phyloP scores from a whole-genome alignment of 2,113 vertebrate genomes.

The Prolemur simus region DNA sequence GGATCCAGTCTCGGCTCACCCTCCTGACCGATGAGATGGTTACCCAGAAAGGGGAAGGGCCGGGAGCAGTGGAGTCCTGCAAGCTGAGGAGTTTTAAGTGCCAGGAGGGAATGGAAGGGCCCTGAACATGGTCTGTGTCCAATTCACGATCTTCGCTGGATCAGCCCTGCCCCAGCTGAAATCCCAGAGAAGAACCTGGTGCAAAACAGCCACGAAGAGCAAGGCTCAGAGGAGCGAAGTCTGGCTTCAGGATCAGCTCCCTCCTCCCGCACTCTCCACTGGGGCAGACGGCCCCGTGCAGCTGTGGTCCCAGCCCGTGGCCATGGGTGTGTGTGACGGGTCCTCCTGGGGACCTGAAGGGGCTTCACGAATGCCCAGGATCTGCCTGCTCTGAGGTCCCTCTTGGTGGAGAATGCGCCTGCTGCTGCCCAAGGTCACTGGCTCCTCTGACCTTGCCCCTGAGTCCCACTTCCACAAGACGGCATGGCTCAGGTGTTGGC shows the following conservation, averaged over 20 bases:
- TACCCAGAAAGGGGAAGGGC: background rate
- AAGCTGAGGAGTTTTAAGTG: background rate
- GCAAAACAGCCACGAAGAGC: background rate
- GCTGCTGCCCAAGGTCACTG: background rate
- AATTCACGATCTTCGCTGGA: no score
- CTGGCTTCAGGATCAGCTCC: background rate
- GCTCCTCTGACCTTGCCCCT: background rate
- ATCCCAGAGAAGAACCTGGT: background rate
- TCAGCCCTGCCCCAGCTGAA: background rate
- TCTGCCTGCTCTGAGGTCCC: background rate
- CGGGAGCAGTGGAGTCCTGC: background rate
- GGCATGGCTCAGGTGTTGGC: background rate
- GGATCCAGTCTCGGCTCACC: background rate
- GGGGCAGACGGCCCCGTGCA: accelerated
- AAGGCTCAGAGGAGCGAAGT: background rate
- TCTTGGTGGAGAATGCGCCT: accelerated
- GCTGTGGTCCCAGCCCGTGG: background rate
- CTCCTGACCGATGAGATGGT: background rate
- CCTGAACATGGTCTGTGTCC: background rate
- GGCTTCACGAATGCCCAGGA: accelerated
- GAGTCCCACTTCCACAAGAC: background rate
- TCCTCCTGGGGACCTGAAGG: background rate
- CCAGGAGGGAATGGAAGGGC: background rate
- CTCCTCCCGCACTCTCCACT: background rate
- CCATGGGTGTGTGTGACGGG: accelerated